Evolutionary conservation across 2,113 vertebrate species (phyloP), one percentile per base, ranked within the genome.

Genomic region (Aythya baeri): DNA sequence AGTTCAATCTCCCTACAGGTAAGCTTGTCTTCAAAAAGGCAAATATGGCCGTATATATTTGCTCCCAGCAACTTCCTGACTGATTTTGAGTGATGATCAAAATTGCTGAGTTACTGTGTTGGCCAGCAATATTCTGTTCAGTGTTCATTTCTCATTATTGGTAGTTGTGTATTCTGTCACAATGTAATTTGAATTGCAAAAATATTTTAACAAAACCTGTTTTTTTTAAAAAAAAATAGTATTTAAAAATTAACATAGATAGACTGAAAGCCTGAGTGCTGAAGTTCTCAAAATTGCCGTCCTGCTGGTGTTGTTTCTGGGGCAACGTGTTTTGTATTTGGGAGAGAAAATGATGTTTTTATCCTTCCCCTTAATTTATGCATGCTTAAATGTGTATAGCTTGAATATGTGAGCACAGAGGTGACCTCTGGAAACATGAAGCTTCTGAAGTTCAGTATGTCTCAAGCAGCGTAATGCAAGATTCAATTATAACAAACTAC

Each of bases 1-100:
- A 88, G 99, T 99, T 91, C 99, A 99, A 93, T 99, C 99, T 96
- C 99, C 99, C 63, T 99, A 99, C 97, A 99, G 99, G 99, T 99
- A 97, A 95, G 96, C 68, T 25, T 83, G 16, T 20, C 17, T 86
- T 79, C 81, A 49, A 52, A 63, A 26, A 54, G 77, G 16, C 32
- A 25, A 83, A 41, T 52, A 3, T 29, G 43, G 27, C 6, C 50
- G 10, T 21, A 67, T 26, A 5, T 1, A 1, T 65, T 88, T 74
- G 18, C 6, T 93, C 11, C 46, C 59, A 84, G 34, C 46, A 94
- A 66, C 32, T 94, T 79, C 27, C 38, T 26, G 20, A 12, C 1
- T 71, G 34, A 65, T 83, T 91, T 72, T 4, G 6, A n/a, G 32
- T 20, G 21, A 57, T 59, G 16, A 50, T 34, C 86, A 18, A 74